These are phyloP conservation scores for Choloepus didactylus DNA, from an alignment of 2,797 vertebrate species.

Conservation along the genomic window DNA sequence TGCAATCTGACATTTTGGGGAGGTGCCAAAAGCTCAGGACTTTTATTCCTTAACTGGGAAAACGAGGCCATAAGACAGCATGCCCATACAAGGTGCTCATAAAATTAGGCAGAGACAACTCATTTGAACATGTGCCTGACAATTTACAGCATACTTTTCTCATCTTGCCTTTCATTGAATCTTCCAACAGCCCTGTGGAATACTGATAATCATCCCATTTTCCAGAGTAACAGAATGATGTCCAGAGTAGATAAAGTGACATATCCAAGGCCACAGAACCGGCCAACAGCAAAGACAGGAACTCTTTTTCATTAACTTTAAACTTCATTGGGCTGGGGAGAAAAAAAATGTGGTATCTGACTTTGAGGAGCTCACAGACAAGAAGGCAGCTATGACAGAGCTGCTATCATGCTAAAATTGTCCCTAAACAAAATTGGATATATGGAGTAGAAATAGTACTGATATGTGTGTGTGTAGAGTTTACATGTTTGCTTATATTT, in stretches of 20 bases:
- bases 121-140: slow-evolving; percentile 49
- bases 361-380: neutral
- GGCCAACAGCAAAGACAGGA: neutral
- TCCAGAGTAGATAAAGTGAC: slow-evolving; percentile 36
- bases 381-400: neutral
- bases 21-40: slow-evolving; percentile 56
- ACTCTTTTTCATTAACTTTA: slow-evolving; percentile 38
- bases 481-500: neutral
- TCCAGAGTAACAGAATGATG: slow-evolving; percentile 1
- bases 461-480: neutral
- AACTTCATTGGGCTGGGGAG: neutral
- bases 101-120: slow-evolving; percentile 48
- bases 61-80: slow-evolving; percentile 31
- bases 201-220: slow-evolving; percentile 21
- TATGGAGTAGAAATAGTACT: neutral
- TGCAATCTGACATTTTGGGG: slow-evolving; percentile 67
- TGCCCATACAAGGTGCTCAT: slow-evolving; percentile 33
- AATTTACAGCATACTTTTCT: slow-evolving; percentile 64
- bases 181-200: neutral
- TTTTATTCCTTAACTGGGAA: slow-evolving; percentile 65
- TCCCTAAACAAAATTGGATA: neutral
- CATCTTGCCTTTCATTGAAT: slow-evolving; percentile 49
- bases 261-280: slow-evolving; percentile 40
- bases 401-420: neutral
- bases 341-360: neutral